Evolutionary conservation across 1,140 invertebrate genomes (phyloP), one percentile per base, ranked within the genome.

Genomic region (Leguminivora glycinivorella): DNA sequence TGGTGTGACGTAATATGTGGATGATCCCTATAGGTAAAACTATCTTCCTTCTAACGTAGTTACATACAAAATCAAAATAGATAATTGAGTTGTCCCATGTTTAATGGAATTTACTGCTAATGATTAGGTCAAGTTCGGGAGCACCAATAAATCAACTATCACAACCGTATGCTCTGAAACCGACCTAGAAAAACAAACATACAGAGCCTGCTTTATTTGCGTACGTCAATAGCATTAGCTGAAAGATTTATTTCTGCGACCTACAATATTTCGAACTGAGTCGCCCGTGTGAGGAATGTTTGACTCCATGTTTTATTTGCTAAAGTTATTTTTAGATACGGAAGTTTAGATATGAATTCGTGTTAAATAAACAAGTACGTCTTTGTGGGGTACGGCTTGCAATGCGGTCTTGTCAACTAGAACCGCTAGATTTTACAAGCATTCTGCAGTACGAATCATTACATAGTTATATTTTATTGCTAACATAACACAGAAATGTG

Each of bases 321-420:
- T 76, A 56, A 29, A 47, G 56, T 56, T 80, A 80, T 72, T 75
- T 75, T 75, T 78, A 78, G 47, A 67, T 43, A 74, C 74, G 76
- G 78, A 78, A 80, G 69, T 75, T 70, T 74, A 73, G 75, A 80
- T 80, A 80, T 72, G 71, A 78, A 75, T 80, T 76, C 60, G 72
- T 75, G 70, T 71, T 77, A 69, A 75, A 72, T 70, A 76, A 77
- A 79, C 69, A 76, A 75, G 56, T 70, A 70, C 74, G 75, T 74
- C 72, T 72, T 69, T 66, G 68, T 69, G 73, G n/a, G 67, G 56
- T 17, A 29, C 67, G 26, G 12, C 43, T 34, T 68, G 40, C 26
- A 38, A 67, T 71, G 70, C 12, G 70, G 19, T 52, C 17, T 22
- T 52, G 47, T 52, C 47, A 52, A 22, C 47, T 52, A 22, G n/a